Conservation (phyloP, 2,888 invertebrate species). For the Candidula unifasciata region DNA sequence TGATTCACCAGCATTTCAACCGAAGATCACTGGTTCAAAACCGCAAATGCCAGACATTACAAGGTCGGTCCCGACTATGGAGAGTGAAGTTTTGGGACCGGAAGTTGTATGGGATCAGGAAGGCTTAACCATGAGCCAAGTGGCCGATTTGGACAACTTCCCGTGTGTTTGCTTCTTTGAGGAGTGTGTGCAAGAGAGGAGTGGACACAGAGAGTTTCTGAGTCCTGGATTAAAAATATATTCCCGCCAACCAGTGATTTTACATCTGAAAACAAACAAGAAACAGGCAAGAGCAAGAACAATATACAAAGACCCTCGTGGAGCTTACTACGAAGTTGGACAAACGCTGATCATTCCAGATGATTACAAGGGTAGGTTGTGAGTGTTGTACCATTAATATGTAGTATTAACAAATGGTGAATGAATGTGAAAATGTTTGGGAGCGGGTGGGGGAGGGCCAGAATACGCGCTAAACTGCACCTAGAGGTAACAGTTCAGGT, state of each 20-base stretch:
- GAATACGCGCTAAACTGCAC: no score
- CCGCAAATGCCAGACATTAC: constrained; percentile 49
- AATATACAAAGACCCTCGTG: constrained; percentile 65
- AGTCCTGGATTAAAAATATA: constrained; percentile 64
- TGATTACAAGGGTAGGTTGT: constrained; percentile 57
- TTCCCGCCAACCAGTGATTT: constrained; percentile 62
- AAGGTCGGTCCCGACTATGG: not conserved
- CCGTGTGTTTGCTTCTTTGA: constrained; percentile 57
- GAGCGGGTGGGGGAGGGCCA: no score
- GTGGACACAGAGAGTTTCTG: constrained; percentile 45
- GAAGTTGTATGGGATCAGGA: constrained; percentile 57
- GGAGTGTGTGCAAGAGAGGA: constrained; percentile 34
- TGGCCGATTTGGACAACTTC: constrained; percentile 55
- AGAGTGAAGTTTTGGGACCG: constrained; percentile 21
- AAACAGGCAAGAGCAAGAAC: constrained; percentile 64
- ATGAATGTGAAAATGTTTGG: no score
- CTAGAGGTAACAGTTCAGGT: no score
- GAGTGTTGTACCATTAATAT: no score
- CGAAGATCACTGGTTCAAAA: not conserved
- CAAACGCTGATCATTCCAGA: constrained; percentile 69
- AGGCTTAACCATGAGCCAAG: constrained; percentile 40
- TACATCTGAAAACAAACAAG: constrained; percentile 58
- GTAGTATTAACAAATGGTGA: no score
- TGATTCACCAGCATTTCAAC: not conserved
- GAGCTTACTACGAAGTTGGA: constrained; percentile 69